These are phyloP conservation scores for Cataglyphis livida DNA, from an alignment of 2,888 invertebrate species.

Conservation along the genomic window DNA sequence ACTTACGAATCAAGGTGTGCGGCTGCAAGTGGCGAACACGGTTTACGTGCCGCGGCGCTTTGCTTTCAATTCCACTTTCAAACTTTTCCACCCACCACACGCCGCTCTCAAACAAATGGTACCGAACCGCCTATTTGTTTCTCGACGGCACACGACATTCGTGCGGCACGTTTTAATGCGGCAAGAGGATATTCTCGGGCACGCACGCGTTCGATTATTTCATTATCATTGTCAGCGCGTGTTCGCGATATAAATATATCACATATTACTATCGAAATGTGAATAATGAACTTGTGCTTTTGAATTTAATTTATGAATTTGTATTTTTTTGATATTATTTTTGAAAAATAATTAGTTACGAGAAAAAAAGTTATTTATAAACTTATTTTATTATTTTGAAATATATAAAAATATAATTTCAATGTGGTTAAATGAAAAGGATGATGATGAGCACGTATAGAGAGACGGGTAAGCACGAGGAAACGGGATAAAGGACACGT, in stretches of 20 bases:
- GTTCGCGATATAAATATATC: neutral
- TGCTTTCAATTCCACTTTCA: conserved; percentile 83
- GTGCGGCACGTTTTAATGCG: conserved; percentile 81
- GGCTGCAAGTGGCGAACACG: conserved; percentile 74
- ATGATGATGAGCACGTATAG: conserved; percentile 17
- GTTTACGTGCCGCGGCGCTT: conserved; percentile 81
- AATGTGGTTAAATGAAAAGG: conserved; percentile 19
- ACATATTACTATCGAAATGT: conserved; percentile 35
- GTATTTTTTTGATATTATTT: neutral
- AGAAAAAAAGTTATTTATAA: neutral
- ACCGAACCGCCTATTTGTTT: conserved; percentile 78
- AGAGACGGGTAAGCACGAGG: conserved; percentile 5
- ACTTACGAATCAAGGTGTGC: conserved; percentile 68
- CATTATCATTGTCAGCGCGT: conserved; percentile 57
- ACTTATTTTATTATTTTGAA: neutral
- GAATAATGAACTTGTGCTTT: conserved; percentile 28
- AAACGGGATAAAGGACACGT: conserved; percentile 68
- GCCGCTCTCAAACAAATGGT: conserved; percentile 73
- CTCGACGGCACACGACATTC: conserved; percentile 79
- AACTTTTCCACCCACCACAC: conserved; percentile 77
- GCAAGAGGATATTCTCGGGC: conserved; percentile 76
- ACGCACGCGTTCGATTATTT: conserved; percentile 73
- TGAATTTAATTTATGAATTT: neutral
- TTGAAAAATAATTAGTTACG: neutral
- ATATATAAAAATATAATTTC: neutral